A percentile compares a stretch with the other conserved stretches of the same genome.
Evolutionary conservation across 1,140 invertebrate genomes (phyloP).

Genomic region (Drosophila mayri): DNA sequence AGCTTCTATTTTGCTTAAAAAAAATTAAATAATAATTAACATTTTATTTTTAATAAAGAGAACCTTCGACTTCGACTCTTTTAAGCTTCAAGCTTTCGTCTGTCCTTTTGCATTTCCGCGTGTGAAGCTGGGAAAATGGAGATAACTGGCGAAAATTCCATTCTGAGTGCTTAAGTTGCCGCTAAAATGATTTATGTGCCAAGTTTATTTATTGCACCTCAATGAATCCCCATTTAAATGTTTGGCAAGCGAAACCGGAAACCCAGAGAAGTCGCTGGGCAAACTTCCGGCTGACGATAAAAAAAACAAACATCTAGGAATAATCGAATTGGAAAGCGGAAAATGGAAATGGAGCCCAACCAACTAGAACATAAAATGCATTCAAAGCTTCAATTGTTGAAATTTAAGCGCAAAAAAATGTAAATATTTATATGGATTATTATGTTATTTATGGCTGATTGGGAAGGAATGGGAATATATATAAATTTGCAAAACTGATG

Average conservation of each 20-base stretch:
- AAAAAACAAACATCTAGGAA: slow-evolving; percentile 22
- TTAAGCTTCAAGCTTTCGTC: no score
- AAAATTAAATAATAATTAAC: no score
- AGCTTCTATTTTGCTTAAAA: background rate
- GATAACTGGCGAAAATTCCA: slow-evolving; percentile 50
- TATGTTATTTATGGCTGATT: slow-evolving; percentile 57
- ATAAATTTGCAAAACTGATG: slow-evolving; percentile 33
- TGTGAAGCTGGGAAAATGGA: slow-evolving; percentile 35
- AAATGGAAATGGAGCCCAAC: slow-evolving; percentile 49
- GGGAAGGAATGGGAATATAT: background rate
- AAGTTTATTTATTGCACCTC: slow-evolving; percentile 71
- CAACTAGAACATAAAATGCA: slow-evolving; percentile 60
- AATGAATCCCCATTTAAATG: slow-evolving; percentile 70
- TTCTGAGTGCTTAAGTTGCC: slow-evolving; percentile 50
- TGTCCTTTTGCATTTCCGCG: slow-evolving; percentile 1
- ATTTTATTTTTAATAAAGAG: background rate
- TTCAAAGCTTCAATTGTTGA: slow-evolving; percentile 42
- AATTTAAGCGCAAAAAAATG: slow-evolving; percentile 9
- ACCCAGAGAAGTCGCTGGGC: slow-evolving; percentile 18
- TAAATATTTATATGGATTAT: slow-evolving; percentile 55
- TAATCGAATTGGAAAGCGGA: slow-evolving; percentile 60
- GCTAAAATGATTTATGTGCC: slow-evolving; percentile 68
- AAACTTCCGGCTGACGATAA: slow-evolving; percentile 22
- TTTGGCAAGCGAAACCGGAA: slow-evolving; percentile 21
- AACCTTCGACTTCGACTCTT: background rate